Evolutionary conservation across 2,113 vertebrate genomes (phyloP), one percentile per base, ranked within the genome.

Genomic region (Orthonyx spaldingii): DNA sequence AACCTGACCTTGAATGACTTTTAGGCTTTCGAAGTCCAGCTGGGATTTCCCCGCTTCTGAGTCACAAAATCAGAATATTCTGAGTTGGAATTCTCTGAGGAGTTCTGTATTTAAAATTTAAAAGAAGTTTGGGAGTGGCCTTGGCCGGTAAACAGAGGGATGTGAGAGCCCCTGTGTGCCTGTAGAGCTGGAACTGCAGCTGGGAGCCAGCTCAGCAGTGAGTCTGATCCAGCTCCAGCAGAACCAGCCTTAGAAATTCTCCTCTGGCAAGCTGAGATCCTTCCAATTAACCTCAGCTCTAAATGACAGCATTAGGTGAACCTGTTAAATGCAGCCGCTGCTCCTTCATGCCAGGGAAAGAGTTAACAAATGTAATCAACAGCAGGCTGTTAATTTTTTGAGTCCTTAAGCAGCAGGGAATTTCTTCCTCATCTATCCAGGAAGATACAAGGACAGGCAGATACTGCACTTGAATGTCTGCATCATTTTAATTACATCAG

Each of bases 401-500:
- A 86, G 93, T 96, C 92, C 83, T 88, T 94, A 96, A 96, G 93
- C 94, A 97, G 94, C 92, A 84, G 96, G 92, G 93, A 97, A 93
- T 96, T 95, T 96, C 93, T 96, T 90, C 93, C 96, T 93, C 94
- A 86, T 95, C 96, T 97, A 70, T 39, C 85, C 92, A 71, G 96
- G 93, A 93, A 95, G 96, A 92, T 57, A 84, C 93, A 93, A 96
- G 94, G 96, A 94, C 94, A 37, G 94, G 94, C 95, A 96, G 90
- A 92, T 94, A 79, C 89, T 95, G 39, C 76, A 94, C 89, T 94
- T 89, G 92, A 92, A 96, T n/a, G 80, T 95, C 94, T 90, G 93
- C 94, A 94, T 96, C 94, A 84, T 93, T 96, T 97, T 96, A 96
- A 96, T 96, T 94, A 95, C 93, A 92, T 95, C 90, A 90, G 90